Base-by-base conservation (phyloP, 2,888 invertebrate genomes). In the Tipula helvola region DNA sequence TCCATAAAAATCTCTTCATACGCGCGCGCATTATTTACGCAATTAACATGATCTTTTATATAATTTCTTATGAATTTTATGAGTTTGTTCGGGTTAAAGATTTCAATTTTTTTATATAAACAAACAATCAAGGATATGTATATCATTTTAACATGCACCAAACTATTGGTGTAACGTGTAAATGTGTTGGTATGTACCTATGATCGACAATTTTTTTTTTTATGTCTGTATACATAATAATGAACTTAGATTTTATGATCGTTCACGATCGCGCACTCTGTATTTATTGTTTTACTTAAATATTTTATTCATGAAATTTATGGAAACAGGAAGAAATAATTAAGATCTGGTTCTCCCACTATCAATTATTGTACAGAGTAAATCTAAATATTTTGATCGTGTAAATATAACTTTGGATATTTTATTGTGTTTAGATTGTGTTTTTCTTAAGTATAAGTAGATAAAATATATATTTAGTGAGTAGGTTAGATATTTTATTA, bases 301-400 rank as follows among this genome's bases (percentile, higher is more conserved):
- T 52, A 52, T 3, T 71, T 28, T 28, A 28, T 16, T 57, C 52
- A 57, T 57, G 8, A 57, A 57, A 71, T 71, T 71, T 71, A 71
- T 71, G 71, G 28, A 71, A 71, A 71, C 71, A 71, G 71, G 71
- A 71, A 71, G 71, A 71, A 71, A 71, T 71, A 71, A 71, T 71
- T 71, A 71, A 71, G 71, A 71, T 28, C 28, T 28, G 12, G n/a
- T 71, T 71, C 71, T 71, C 71, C 28, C 28, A 28, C 28, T 71
- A 71, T 71, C 71, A 71, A 71, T 71, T 71, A 71, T 71, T 28
- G 28, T 28, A 28, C 28, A 71, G 28, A 71, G 71, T 71, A 71
- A 71, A 71, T 71, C 71, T 71, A 71, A 71, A 71, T 71, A 71
- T 71, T 71, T 71, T 71, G 71, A 71, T 71, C 71, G 71, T 71